These are phyloP conservation scores for Rhogogaster chlorosoma DNA, from an alignment of 2,888 invertebrate genomes.

Conservation along the genomic window DNA sequence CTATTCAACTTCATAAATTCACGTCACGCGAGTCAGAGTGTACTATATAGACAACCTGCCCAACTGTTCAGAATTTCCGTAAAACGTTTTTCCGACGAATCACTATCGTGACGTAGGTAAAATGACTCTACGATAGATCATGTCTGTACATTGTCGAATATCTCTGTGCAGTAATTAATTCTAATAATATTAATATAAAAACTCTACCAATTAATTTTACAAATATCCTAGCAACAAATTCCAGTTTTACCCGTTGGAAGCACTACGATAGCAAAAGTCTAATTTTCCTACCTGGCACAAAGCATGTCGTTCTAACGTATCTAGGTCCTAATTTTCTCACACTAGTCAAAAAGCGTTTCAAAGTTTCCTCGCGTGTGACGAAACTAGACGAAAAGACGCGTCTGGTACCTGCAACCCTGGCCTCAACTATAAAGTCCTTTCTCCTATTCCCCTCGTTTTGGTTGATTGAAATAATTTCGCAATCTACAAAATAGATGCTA, in stretches of 20 bases:
- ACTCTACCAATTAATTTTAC: no score
- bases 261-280: no score
- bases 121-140: not conserved
- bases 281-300: no score
- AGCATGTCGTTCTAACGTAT: not conserved
- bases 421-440: not conserved
- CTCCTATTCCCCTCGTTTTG: not conserved
- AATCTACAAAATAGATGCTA: not conserved
- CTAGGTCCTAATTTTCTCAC: not conserved
- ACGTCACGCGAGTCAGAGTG: slow-evolving; percentile 14
- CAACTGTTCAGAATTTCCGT: not conserved
- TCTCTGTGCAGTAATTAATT: not conserved
- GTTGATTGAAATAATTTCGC: not conserved
- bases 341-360: not conserved
- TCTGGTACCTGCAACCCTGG: not conserved
- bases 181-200: no score
- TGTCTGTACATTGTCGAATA: not conserved
- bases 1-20: slow-evolving; percentile 27
- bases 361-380: not conserved
- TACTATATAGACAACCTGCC: not conserved
- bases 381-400: not conserved
- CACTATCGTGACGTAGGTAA: not conserved
- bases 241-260: no score
- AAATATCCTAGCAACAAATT: no score
- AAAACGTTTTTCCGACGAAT: not conserved